A percentile compares a stretch with the other conserved stretches of the same genome.
Evolutionary conservation across 2,888 invertebrate species (phyloP).

Genomic region (Thalpophila matura): DNA sequence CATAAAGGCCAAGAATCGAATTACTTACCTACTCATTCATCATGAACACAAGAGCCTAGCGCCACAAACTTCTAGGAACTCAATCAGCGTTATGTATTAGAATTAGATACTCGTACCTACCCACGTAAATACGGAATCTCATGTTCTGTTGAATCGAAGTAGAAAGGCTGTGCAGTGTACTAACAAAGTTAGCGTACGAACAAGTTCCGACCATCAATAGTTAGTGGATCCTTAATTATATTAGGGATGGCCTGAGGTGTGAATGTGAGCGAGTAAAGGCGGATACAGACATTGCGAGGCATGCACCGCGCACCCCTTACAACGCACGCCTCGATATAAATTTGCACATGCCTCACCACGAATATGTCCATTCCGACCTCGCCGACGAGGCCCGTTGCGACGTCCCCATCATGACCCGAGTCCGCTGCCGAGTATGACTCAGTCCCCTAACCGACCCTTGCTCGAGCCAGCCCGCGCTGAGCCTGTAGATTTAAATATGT

Average conservation of each 20-base stretch:
- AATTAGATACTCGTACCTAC: too few species aligned
- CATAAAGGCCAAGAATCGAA: background rate
- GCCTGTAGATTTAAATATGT: too few species aligned
- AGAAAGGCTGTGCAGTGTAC: constrained; percentile 12
- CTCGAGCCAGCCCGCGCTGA: too few species aligned
- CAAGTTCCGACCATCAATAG: constrained; percentile 46
- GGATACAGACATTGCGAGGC: too few species aligned
- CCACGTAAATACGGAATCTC: constrained; percentile 27
- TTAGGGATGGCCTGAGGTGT: constrained; percentile 26
- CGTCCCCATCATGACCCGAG: too few species aligned
- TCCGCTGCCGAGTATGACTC: too few species aligned
- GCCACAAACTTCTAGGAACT: constrained; percentile 22
- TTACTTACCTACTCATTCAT: constrained; percentile 9
- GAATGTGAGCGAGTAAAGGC: background rate
- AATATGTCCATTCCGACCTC: too few species aligned
- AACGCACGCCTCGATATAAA: too few species aligned
- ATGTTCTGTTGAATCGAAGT: constrained; percentile 21
- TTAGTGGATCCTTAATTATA: constrained; percentile 24
- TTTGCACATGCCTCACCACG: too few species aligned
- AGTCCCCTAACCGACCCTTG: too few species aligned
- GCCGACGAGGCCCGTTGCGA: too few species aligned
- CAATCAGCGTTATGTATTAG: constrained; percentile 46
- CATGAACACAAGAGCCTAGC: background rate
- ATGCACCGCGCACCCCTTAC: too few species aligned
- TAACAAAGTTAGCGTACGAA: constrained; percentile 31